A percentile compares a stretch with the other conserved stretches of the same genome.
Evolutionary conservation across 2,113 vertebrate species (phyloP).

Genomic region (Pavo muticus): DNA sequence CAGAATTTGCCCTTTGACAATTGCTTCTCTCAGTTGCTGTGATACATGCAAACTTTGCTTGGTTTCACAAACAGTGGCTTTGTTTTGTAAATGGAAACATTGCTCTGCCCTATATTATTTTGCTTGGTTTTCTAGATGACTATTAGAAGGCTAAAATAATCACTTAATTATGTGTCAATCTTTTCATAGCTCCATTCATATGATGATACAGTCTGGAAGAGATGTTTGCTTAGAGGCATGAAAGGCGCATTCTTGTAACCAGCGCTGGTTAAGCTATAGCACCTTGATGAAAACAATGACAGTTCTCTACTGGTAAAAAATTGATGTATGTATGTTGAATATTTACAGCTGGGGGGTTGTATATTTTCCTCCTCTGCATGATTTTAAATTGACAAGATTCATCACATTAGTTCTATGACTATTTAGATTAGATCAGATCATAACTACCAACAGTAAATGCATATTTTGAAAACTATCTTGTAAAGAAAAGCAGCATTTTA

Average conservation of each 20-base stretch:
- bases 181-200: background rate
- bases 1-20: background rate
- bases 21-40: background rate
- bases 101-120: background rate
- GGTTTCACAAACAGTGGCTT: background rate
- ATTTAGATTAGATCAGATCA: background rate
- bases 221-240: background rate
- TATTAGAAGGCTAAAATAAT: background rate
- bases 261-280: background rate
- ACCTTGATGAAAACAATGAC: background rate
- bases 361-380: background rate
- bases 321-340: background rate
- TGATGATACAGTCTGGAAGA: background rate
- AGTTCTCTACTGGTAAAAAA: background rate
- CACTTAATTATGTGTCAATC: background rate
- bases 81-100: background rate
- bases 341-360: background rate
- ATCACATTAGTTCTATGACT: background rate
- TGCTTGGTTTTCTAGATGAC: background rate
- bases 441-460: background rate
- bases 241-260: background rate
- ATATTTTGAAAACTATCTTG: background rate
- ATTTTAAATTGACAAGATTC: background rate
- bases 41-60: background rate
- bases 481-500: background rate